phyloP scores from a whole-genome alignment of 1,140 invertebrate species.

The Coelopa frigida region DNA sequence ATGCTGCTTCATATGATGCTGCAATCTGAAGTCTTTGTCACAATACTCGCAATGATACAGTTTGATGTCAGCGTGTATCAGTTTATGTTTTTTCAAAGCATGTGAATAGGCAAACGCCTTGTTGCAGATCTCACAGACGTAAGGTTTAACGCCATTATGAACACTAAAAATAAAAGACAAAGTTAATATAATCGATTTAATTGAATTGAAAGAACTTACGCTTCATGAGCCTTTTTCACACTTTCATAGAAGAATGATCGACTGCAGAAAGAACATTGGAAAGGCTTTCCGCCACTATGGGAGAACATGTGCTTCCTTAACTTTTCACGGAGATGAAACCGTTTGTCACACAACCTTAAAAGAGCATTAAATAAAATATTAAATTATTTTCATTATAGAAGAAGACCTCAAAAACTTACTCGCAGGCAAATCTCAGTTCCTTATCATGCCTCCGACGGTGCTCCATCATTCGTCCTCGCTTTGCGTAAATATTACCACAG shows the following conservation, averaged over 20 bases:
- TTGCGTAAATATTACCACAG: conserved; percentile 38
- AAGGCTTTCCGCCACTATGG: conserved; percentile 37
- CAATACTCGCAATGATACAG: conserved; percentile 36
- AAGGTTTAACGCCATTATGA: conserved; percentile 37
- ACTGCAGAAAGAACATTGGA: conserved; percentile 36
- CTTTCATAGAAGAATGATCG: conserved; percentile 40
- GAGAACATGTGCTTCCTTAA: conserved; percentile 40
- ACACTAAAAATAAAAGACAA: conserved; percentile 18
- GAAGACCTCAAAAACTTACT: conserved; percentile 21
- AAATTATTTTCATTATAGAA: neutral
- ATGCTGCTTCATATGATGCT: conserved; percentile 41
- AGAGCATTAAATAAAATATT: neutral
- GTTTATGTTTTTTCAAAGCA: conserved; percentile 35
- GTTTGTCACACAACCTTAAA: conserved; percentile 31
- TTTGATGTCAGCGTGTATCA: conserved; percentile 38
- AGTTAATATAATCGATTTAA: neutral
- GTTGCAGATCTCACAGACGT: conserved; percentile 35
- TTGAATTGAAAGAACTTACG: conserved; percentile 18
- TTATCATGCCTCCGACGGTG: conserved; percentile 33
- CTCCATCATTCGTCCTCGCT: conserved; percentile 37
- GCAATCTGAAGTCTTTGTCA: conserved; percentile 36
- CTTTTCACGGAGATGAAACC: conserved; percentile 34
- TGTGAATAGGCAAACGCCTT: conserved; percentile 39
- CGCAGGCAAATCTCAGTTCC: conserved; percentile 31
- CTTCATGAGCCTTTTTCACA: conserved; percentile 35